Percentiles rank a stretch among this genome's conserved stretches.
Conservation (phyloP, 2,797 vertebrate genomes). For the Crenuchus spilurus region DNA sequence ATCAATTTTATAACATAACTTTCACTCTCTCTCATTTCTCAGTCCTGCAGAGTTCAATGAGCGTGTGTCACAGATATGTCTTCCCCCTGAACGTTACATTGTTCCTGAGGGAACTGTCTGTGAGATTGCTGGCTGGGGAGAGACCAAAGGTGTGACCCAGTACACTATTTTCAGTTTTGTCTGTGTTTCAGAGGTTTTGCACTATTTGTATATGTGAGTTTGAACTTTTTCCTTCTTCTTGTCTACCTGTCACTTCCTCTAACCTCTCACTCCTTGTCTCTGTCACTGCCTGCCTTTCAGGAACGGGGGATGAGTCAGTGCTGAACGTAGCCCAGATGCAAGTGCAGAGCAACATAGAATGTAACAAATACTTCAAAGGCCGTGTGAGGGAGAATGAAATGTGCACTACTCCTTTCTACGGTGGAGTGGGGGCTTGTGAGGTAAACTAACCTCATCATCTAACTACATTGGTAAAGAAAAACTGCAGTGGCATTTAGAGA, state of each 20-base stretch:
- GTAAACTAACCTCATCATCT: conserved; percentile 65
- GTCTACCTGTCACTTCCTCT: not conserved
- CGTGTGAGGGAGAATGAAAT: conserved; percentile 88
- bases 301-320: conserved; percentile 78
- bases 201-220: conserved; percentile 12
- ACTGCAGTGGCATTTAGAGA: not conserved
- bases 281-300: conserved; percentile 64
- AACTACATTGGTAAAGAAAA: not conserved
- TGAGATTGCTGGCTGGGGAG: conserved; percentile 95
- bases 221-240: not conserved
- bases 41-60: conserved; percentile 85
- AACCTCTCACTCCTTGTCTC: conserved; percentile 25
- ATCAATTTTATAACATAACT: not conserved
- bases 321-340: conserved; percentile 86
- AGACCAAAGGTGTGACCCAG: conserved; percentile 85
- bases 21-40: conserved; percentile 13
- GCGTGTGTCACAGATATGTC: conserved; percentile 91
- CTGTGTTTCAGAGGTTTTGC: conserved; percentile 48
- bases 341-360: conserved; percentile 85
- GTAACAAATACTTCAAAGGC: conserved; percentile 83
- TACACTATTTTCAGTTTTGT: not conserved
- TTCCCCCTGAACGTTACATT: conserved; percentile 89
- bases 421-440: conserved; percentile 89
- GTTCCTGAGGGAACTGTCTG: conserved; percentile 85
- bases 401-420: conserved; percentile 83